A percentile compares a stretch with the other conserved stretches of the same genome.
Evolutionary conservation across 2,113 vertebrate species (phyloP).

Genomic region (Limanda limanda): DNA sequence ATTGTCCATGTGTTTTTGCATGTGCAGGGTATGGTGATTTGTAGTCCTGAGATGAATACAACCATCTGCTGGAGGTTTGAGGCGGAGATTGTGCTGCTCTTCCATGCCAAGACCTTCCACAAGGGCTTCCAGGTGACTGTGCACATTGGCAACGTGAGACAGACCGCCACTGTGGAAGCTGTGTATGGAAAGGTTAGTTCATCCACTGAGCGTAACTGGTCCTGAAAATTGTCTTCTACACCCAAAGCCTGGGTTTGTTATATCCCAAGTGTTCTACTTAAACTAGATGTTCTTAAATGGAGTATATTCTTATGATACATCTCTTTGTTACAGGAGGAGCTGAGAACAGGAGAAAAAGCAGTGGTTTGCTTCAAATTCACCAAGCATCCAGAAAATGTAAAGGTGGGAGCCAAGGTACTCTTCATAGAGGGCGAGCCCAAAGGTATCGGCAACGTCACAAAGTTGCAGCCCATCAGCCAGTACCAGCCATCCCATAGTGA

Average conservation of each 20-base stretch:
- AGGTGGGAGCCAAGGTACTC: constrained; percentile 95
- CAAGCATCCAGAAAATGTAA: constrained; percentile 98
- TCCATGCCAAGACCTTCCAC: constrained; percentile 96
- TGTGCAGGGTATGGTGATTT: constrained; percentile 96
- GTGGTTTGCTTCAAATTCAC: constrained; percentile 96
- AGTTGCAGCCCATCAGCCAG: constrained; percentile 87
- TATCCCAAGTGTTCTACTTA: background rate
- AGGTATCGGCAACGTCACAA: constrained; percentile 96
- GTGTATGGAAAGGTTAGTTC: constrained; percentile 93
- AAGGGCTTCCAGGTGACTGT: constrained; percentile 98
- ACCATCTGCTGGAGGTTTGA: constrained; percentile 98
- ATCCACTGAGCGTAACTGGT: background rate
- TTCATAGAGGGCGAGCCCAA: constrained; percentile 97
- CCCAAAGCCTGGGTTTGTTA: background rate
- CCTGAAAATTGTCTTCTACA: background rate
- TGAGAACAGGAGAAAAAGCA: constrained; percentile 96
- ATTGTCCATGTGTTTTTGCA: background rate
- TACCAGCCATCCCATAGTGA: constrained; percentile 56
- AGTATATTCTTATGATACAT: constrained; percentile 2
- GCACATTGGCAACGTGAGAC: constrained; percentile 95
- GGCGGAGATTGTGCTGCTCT: constrained; percentile 95
- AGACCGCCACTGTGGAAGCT: constrained; percentile 94
- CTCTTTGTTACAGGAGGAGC: constrained; percentile 86
- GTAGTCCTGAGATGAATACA: constrained; percentile 97
- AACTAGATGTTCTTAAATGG: background rate